Evolutionary conservation across 2,888 invertebrate species (phyloP).

Genomic region (Drosophila helvetica): DNA sequence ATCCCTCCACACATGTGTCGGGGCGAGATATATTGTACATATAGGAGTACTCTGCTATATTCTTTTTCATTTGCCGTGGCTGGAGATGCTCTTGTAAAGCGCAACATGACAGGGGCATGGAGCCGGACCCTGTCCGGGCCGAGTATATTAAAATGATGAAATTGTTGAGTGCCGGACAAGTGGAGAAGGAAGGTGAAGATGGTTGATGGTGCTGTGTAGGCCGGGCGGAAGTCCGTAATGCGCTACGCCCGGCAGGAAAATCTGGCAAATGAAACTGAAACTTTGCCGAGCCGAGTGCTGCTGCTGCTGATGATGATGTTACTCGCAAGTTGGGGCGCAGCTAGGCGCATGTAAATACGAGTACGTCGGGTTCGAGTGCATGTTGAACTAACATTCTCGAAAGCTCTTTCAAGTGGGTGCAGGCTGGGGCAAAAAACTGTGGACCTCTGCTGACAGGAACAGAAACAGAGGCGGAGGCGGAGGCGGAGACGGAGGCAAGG

Average conservation of each 20-base stretch:
- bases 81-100: conserved; percentile 19
- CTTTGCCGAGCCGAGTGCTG: conserved; percentile 18
- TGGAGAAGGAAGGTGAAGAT: conserved; percentile 39
- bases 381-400: conserved; percentile 76
- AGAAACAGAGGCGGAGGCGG: conserved; percentile 22
- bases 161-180: conserved; percentile 52
- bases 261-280: conserved; percentile 45
- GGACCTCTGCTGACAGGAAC: conserved; percentile 55
- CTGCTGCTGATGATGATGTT: conserved; percentile 41
- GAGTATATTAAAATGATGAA: conserved; percentile 66
- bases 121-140: not conserved
- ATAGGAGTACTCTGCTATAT: not conserved
- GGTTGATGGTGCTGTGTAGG: not conserved
- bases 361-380: conserved; percentile 65
- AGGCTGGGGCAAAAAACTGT: conserved; percentile 36
- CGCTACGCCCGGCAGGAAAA: conserved; percentile 13
- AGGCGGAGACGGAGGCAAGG: conserved; percentile 8
- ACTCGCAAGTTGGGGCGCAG: conserved; percentile 35
- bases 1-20: not conserved
- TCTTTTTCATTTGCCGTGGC: conserved; percentile 1
- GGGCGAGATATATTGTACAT: too few relatives aligned
- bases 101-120: conserved; percentile 11
- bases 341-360: conserved; percentile 70
- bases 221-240: conserved; percentile 2
- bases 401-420: conserved; percentile 73